A percentile compares a stretch with the other conserved stretches of the same genome.
phyloP scores from a whole-genome alignment of 2,113 vertebrate genomes.

The Cynopterus brachyotis region DNA sequence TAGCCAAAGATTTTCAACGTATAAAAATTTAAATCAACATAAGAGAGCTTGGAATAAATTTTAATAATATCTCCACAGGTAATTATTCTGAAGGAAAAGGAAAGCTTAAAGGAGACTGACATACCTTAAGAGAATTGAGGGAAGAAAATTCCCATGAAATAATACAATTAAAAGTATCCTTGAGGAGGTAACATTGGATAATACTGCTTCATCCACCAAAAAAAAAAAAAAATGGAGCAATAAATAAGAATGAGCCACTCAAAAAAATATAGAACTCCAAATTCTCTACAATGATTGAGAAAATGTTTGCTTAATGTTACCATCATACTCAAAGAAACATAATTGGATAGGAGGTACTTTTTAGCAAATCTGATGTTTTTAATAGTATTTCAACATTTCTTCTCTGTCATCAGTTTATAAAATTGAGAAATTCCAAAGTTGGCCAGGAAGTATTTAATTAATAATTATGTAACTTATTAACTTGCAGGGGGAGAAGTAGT shows the following conservation, averaged over 20 bases:
- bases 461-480: slow-evolving; percentile 58
- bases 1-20: background rate
- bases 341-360: background rate
- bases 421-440: slow-evolving; percentile 49
- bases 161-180: slow-evolving; percentile 15
- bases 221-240: background rate
- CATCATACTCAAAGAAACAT: background rate
- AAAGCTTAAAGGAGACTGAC: background rate
- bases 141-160: background rate
- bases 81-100: background rate
- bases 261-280: background rate
- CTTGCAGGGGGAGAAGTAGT: background rate
- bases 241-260: background rate
- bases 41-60: background rate
- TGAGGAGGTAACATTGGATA: background rate
- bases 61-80: background rate
- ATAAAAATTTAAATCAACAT: background rate
- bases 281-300: background rate
- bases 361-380: background rate
- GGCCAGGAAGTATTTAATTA: slow-evolving; percentile 33
- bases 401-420: slow-evolving; percentile 53
- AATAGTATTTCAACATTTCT: slow-evolving; percentile 41
- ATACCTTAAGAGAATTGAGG: background rate
- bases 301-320: slow-evolving; percentile 1
- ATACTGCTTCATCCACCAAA: background rate